Evolutionary conservation across 1,140 invertebrate species (phyloP), one percentile per base, ranked within the genome.

Genomic region (Pseudomyrmex sp.): DNA sequence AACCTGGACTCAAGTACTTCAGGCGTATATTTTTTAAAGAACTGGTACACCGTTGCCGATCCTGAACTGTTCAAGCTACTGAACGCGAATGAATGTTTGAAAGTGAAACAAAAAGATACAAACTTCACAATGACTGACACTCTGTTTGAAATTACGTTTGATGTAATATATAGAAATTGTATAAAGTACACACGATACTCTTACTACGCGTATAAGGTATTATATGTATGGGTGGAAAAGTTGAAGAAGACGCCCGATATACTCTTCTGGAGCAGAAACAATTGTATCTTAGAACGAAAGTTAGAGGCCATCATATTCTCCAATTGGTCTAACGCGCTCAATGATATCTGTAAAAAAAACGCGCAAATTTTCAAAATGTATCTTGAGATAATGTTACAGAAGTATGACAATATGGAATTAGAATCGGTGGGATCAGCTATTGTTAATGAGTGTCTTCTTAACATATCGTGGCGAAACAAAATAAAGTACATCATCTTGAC

Each of bases 271-370:
- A 12, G 48, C 15, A 59, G 68, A 5, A 79, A 83, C 61, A 44
- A 77, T 62, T 15, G 23, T 3, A 59, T 73, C 26, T 12, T 91
- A 10, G 92, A 93, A 68, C 85, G 72, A 12, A 68, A 82, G n/a
- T 35, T 94, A 3, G 92, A 94, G 66, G 18, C 72, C 18, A 86
- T 94, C 10, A 91, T 93, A 73, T 92, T 91, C 69, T 92, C 92
- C 7, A 93, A 93, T 74, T 93, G 93, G 92, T 89, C 91, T 56
- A 92, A 92, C 48, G 88, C 88, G 13, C 88, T 92, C 23, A 90
- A 87, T 66, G 91, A 92, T 50, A 74, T 92, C 23, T 85, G 84
- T 35, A 91, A 92, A 65, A 82, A 88, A 26, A 92, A 92, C 20
- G 86, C 87, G 13, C 35, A 66, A n/a, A 58, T 92, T 79, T 92